Evolutionary conservation across 2,113 vertebrate species (phyloP), one percentile per base, ranked within the genome.

Genomic region (Andinoacara biseriatus): DNA sequence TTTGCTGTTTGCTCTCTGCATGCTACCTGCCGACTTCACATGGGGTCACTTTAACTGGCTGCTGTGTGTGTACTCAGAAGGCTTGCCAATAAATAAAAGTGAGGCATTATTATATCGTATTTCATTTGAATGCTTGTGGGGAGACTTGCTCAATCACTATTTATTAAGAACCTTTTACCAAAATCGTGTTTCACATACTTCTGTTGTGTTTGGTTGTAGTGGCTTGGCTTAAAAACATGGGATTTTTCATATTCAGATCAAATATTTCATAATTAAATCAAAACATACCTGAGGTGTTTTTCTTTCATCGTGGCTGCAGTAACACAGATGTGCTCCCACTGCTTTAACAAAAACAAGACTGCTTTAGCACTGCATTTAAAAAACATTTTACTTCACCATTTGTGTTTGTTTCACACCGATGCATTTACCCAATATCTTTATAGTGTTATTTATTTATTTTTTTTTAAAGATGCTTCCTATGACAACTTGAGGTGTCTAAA

Each of bases 11-110:
- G 92, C 85, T 92, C 81, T 84, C 80, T 83, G 88, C 80, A 65
- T 90, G 85, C 83, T 88, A 91, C 92, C 91, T 92, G 93, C 93
- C 90, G 93, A 91, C 92, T 93, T 91, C 81, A 89, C 91, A 92
- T 76, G 83, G 88, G 76, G 88, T 92, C 87, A 87, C 65, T 92
- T 86, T 81, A 89, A 78, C 79, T 46, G 83, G 83, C 56, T 65
- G 76, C 89, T 83, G 61, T 58, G 78, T 79, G 60, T 80, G 60
- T 67, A 56, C 75, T 87, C 69, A 62, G 81, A 76, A 52, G 67
- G 85, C 83, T 87, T 90, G 81, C 62, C 82, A 82, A 91, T 90
- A 84, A 92, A 93, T 91, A 86, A 89, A 93, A 87, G 72, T 81
- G 80, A 83, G 84, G 83, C 78, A 82, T 81, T 81, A 74, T 92